Conservation (phyloP, 2,888 invertebrate species). For the Aphidoletes aphidimyza region DNA sequence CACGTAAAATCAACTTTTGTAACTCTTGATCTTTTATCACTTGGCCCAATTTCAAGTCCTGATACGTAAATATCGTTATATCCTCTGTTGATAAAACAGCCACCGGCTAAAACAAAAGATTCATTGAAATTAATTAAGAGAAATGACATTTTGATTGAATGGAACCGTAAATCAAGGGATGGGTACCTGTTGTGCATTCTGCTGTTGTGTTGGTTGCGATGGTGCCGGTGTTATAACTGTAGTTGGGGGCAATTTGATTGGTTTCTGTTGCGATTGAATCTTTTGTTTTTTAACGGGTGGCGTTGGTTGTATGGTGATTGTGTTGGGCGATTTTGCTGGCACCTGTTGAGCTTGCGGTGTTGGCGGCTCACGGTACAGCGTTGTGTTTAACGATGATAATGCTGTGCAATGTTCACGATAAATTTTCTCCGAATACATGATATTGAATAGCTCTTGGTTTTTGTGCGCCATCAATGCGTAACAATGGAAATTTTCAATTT, state of each 20-base stretch:
- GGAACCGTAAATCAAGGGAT: neutral
- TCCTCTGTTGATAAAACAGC: conserved; percentile 55
- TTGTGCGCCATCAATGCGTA: conserved; percentile 19
- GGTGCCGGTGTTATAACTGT: conserved; percentile 17
- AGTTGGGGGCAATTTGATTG: neutral
- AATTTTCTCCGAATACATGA: conserved; percentile 37
- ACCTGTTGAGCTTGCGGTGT: conserved; percentile 32
- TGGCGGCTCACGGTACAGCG: conserved; percentile 20
- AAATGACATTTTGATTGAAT: too few species aligned
- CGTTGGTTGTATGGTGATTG: conserved; percentile 29
- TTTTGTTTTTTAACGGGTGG: conserved; percentile 15
- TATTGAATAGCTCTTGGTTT: conserved; percentile 29
- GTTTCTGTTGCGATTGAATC: conserved; percentile 27
- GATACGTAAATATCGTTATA: conserved; percentile 56
- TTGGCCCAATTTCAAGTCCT: conserved; percentile 63
- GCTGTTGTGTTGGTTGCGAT: neutral
- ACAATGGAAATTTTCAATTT: conserved; percentile 35
- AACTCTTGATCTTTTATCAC: conserved; percentile 65
- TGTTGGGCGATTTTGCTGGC: neutral
- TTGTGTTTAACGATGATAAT: conserved; percentile 1
- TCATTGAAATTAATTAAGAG: neutral
- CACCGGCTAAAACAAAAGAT: neutral
- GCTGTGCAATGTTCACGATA: conserved; percentile 33
- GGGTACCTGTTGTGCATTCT: neutral
- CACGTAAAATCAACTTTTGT: conserved; percentile 65